Conservation (phyloP, 2,888 invertebrate genomes). For the Chalcosyrphus nemorum region DNA sequence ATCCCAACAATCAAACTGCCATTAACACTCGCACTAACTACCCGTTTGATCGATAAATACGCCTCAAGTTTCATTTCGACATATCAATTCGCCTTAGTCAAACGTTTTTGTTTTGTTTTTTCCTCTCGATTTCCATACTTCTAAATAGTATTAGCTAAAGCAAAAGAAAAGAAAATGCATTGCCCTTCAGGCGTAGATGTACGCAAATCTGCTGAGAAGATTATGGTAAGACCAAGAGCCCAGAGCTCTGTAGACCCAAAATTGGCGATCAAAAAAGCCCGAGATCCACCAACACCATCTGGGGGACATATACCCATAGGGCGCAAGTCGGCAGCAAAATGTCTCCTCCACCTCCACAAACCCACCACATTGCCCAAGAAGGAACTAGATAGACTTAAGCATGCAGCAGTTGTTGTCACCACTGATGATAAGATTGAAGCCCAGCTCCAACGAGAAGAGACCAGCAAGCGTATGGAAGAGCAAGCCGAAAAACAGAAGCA, state of each 20-base stretch:
- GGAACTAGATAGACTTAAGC: conserved; percentile 85
- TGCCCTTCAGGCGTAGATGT: neutral
- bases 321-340: neutral
- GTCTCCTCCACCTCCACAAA: neutral
- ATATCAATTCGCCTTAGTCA: conserved; percentile 20
- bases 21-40: conserved; percentile 5
- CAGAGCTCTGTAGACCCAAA: neutral
- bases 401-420: conserved; percentile 84
- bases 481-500: conserved; percentile 85
- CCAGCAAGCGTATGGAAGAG: conserved; percentile 82
- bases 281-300: conserved; percentile 59
- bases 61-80: conserved; percentile 19
- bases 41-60: conserved; percentile 63
- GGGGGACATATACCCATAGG: conserved; percentile 1
- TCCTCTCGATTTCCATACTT: neutral
- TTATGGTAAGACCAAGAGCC: conserved; percentile 20
- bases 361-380: conserved; percentile 79
- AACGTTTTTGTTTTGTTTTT: neutral
- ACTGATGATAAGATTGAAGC: conserved; percentile 82
- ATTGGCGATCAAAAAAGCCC: conserved; percentile 7
- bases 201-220: conserved; percentile 5
- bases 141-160: neutral
- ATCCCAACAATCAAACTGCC: conserved; percentile 25
- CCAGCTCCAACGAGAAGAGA: conserved; percentile 81
- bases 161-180: neutral